Evolutionary conservation across 2,113 vertebrate species (phyloP).

Genomic region (Nanorana parkeri): DNA sequence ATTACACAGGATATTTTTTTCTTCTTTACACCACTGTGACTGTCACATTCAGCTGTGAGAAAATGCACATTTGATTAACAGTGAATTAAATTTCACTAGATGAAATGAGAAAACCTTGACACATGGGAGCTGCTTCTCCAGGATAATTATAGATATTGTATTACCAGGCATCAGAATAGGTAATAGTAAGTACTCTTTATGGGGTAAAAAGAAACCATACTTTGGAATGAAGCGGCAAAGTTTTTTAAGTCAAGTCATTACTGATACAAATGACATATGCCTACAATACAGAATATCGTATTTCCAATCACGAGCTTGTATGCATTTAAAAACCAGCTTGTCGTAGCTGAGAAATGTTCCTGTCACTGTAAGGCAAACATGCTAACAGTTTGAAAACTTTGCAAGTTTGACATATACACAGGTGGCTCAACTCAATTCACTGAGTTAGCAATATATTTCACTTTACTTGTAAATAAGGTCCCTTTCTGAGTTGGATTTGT

Average conservation of each 20-base stretch:
- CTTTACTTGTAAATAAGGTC: too few relatives aligned
- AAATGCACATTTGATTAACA: conserved; percentile 10
- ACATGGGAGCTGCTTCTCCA: too few relatives aligned
- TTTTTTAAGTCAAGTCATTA: neutral
- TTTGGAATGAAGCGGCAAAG: neutral
- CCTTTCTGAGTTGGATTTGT: too few relatives aligned
- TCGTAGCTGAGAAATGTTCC: neutral
- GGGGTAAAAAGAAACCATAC: too few relatives aligned
- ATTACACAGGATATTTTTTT: too few relatives aligned
- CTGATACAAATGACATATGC: neutral
- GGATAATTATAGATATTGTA: too few relatives aligned
- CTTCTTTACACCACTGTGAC: too few relatives aligned
- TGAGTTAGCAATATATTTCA: too few relatives aligned
- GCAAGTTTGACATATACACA: neutral
- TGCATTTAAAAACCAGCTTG: conserved; percentile 7
- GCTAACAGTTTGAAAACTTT: neutral
- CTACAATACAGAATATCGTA: neutral
- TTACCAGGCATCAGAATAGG: too few relatives aligned
- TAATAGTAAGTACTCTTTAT: too few relatives aligned
- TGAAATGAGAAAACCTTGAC: too few relatives aligned
- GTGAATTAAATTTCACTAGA: too few relatives aligned
- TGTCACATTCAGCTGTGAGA: neutral
- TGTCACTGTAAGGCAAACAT: neutral
- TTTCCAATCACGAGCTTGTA: neutral
- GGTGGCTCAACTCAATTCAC: neutral